phyloP scores from a whole-genome alignment of 2,888 invertebrate species.

The Drosophila barbarae region DNA sequence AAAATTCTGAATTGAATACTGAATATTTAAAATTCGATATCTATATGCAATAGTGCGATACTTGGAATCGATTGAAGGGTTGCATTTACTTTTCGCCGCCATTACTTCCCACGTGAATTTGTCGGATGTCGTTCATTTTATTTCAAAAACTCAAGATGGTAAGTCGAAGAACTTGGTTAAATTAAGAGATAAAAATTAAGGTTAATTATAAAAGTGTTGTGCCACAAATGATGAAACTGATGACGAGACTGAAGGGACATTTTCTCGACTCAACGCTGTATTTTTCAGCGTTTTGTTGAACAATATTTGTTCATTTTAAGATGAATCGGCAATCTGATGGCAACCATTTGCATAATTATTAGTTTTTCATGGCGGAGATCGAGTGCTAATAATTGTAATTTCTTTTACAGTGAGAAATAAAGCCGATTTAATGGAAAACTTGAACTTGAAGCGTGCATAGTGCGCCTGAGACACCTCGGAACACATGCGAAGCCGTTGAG shows the following conservation, averaged over 20 bases:
- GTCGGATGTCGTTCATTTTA: conserved; percentile 10
- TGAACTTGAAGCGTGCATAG: not conserved
- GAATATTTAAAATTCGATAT: not conserved
- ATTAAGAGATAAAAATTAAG: not conserved
- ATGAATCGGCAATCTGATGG: conserved; percentile 70
- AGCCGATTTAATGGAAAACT: not conserved
- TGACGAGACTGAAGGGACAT: conserved; percentile 76
- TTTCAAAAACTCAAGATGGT: conserved; percentile 46
- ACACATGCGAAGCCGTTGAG: not conserved
- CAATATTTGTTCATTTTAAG: conserved; percentile 63
- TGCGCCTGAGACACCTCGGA: conserved; percentile 24
- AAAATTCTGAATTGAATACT: too few species aligned
- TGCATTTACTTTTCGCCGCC: not conserved
- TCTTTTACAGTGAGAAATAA: conserved; percentile 44
- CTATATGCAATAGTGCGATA: not conserved
- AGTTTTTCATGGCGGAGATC: not conserved
- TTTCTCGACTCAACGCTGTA: conserved; percentile 53
- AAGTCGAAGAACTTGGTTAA: conserved; percentile 4
- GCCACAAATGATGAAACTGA: conserved; percentile 76
- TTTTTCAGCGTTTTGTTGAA: conserved; percentile 61
- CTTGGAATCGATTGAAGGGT: not conserved
- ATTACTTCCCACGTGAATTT: conserved; percentile 19
- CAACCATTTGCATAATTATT: conserved; percentile 4
- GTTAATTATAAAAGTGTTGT: not conserved
- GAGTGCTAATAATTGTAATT: not conserved